Percentiles rank a stretch among this genome's conserved stretches.
Evolutionary conservation across 1,140 invertebrate genomes (phyloP).

Genomic region (Aphaenogaster rudis): DNA sequence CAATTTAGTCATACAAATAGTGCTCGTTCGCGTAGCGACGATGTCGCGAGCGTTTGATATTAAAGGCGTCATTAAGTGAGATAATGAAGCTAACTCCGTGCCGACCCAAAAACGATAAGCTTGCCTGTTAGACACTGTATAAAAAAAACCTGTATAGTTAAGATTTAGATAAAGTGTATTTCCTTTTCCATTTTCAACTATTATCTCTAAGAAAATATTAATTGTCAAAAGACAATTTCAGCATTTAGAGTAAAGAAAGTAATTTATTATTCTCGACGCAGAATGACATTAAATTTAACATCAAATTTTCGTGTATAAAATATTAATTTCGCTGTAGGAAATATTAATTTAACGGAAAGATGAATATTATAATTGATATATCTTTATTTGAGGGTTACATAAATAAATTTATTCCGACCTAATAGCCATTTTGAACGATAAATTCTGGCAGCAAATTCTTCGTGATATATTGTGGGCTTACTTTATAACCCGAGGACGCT

Average conservation of each 20-base stretch:
- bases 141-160: neutral
- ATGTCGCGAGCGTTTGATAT: slow-evolving; percentile 74
- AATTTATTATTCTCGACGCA: neutral
- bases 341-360: neutral
- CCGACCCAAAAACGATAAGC: slow-evolving; percentile 25
- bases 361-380: neutral
- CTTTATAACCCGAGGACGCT: slow-evolving; percentile 51
- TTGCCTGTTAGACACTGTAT: slow-evolving; percentile 11
- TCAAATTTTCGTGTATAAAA: neutral
- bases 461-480: slow-evolving; percentile 30
- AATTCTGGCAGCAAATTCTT: slow-evolving; percentile 46
- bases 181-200: neutral
- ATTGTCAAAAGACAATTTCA: neutral
- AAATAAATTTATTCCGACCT: slow-evolving; percentile 48
- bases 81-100: slow-evolving; percentile 72
- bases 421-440: slow-evolving; percentile 30
- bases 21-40: slow-evolving; percentile 66
- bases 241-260: neutral
- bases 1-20: slow-evolving; percentile 79
- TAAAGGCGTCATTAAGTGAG: slow-evolving; percentile 76
- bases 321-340: slow-evolving; percentile 1
- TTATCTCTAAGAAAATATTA: neutral
- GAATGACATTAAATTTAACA: neutral
- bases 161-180: neutral
- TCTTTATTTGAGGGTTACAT: neutral